Evolutionary conservation across 2,888 invertebrate species (phyloP), one percentile per base, ranked within the genome.

Genomic region (Salpingus planirostris): DNA sequence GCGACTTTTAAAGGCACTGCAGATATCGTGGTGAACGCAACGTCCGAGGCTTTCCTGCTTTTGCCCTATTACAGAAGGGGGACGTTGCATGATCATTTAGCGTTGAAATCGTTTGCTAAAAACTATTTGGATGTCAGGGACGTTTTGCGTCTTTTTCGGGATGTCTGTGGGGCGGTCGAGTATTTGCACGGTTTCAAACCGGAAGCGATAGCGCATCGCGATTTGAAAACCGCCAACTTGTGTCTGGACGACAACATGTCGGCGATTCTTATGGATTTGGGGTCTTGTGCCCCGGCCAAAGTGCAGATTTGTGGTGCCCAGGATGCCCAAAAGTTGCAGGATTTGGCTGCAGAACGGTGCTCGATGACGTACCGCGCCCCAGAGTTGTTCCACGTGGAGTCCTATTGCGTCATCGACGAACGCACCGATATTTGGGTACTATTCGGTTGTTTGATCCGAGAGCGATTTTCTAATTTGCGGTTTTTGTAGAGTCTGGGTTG

Each of bases 301-400:
- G 65, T 78, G 2, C 78, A 80, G 61, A 66, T 78, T 13, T 76
- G 75, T 42, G 78, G 78, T 0, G 72, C 75, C 25, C 72, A 73
- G 22, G 80, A 80, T 46, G 83, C 83, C 0, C 78, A 80, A 50
- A 69, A 71, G 14, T 59, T 83, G 24, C 77, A 88, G 64, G 91
- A 91, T 55, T 64, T 77, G 29, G 89, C 89, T 1, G 84, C 83
- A 27, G 88, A 90, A 63, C 70, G 82, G 38, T 87, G 86, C 60
- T 85, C 87, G 13, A 89, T 91, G 80, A 79, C 88, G 2, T 92
- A 88, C 56, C 67, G 87, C 47, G 86, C 90, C 1, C 91, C 91
- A 1, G 91, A 91, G 61, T 65, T 92, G 28, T 92, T 91, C 55
- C 80, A 80, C 47, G 86, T 90, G 6, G 83, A 88, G 62, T 78